Conservation (phyloP, 2,113 vertebrate species). For the Caretta caretta region DNA sequence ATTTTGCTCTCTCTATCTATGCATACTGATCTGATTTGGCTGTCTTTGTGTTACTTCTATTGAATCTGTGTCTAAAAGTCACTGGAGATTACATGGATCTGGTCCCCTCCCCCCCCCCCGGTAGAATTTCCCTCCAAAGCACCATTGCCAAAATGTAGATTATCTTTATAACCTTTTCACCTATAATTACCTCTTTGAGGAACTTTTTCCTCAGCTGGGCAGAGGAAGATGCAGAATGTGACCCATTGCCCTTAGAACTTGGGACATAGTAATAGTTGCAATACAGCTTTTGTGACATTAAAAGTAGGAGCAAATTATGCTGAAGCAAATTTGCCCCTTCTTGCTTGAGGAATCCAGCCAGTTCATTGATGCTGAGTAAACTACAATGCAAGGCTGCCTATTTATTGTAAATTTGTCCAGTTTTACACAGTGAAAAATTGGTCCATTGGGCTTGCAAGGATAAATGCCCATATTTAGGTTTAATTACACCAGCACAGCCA, state of each 20-base stretch:
- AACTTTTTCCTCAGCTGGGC: neutral
- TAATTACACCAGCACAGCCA: neutral
- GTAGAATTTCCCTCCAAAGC: constrained; percentile 7
- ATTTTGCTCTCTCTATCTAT: neutral
- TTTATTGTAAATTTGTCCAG: neutral
- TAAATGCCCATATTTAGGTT: neutral
- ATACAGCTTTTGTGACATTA: neutral
- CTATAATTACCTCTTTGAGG: neutral
- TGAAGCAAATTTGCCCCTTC: neutral
- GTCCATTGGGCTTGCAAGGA: neutral
- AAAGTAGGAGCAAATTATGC: neutral
- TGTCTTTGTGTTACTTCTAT: neutral
- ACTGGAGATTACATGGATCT: neutral
- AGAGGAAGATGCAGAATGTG: neutral
- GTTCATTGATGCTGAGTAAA: neutral
- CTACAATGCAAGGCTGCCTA: neutral
- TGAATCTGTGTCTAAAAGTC: neutral
- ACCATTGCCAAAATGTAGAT: neutral
- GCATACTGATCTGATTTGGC: neutral
- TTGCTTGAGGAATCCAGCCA: neutral
- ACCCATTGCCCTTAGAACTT: neutral
- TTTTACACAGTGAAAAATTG: neutral
- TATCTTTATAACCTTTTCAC: neutral
- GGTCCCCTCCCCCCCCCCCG: neutral
- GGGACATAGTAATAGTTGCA: neutral